Evolutionary conservation across 2,113 vertebrate species (phyloP), one percentile per base, ranked within the genome.

Genomic region (Ceratotherium simum): DNA sequence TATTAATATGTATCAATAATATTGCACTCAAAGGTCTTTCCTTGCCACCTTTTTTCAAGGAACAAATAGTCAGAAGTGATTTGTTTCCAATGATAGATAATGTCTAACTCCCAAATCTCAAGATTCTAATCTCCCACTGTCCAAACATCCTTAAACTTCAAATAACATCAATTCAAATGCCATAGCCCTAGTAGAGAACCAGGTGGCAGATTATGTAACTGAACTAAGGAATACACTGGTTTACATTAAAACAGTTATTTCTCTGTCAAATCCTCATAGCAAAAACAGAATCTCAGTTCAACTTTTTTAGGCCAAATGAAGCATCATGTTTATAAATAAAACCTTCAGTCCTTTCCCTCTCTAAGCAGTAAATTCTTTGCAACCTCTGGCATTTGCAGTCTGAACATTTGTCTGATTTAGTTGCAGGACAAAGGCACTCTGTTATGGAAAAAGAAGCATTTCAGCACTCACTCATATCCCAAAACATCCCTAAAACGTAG

Each of bases 311-410:
- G 92, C 64, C 79, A 96, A 98, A 96, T 81, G 87, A 96, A 97
- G 86, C 81, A 94, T 81, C 84, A 64, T 90, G 65, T 91, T 96
- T 95, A 95, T 85, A 92, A 96, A 90, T 87, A 97, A 97, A 97
- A 39, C 79, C 54, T 97, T 93, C 51, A 92, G 65, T 29, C 58
- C 76, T 83, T 96, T 92, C 91, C 70, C 65, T 82, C 78, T 88
- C 89, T 67, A 25, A 90, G 93, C 54, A 96, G 70, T 86, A 91
- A 91, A 80, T 96, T 96, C 73, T 96, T 70, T 92, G 93, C 78
- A 93, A 96, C 36, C 83, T 70, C 69, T 96, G 90, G 83, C 79
- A 87, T 96, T 94, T 90, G 78, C 89, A 92, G 46, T 67, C 65
- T 39, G 69, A 93, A 96, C 69, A 93, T 96, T 96, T 96, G 78